These are phyloP conservation scores for Gobius niger DNA, from an alignment of 2,113 vertebrate species.

Conservation along the genomic window DNA sequence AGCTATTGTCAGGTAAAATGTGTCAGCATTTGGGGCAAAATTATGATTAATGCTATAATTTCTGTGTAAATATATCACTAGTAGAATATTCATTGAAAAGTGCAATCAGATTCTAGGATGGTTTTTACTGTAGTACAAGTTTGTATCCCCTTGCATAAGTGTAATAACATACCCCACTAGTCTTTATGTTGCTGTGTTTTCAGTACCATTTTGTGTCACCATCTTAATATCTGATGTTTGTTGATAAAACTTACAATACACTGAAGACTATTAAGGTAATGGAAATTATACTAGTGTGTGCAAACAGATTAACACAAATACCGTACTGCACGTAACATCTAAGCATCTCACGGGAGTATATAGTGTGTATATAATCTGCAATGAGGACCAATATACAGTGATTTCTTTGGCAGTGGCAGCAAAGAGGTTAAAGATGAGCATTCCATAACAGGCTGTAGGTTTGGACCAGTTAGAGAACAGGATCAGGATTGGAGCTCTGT, in stretches of 20 bases:
- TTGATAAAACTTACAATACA: background rate
- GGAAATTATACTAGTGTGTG: background rate
- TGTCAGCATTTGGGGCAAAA: slow-evolving; percentile 5
- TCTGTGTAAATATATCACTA: background rate
- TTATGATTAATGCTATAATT: background rate
- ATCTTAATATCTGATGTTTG: background rate
- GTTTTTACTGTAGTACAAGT: background rate
- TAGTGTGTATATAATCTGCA: slow-evolving; percentile 40
- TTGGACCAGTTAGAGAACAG: slow-evolving; percentile 64
- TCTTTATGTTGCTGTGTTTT: no score
- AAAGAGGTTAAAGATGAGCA: slow-evolving; percentile 71
- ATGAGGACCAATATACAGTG: slow-evolving; percentile 13
- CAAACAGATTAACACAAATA: background rate
- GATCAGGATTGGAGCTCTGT: slow-evolving; percentile 31
- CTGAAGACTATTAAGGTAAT: background rate
- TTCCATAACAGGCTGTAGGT: slow-evolving; percentile 69
- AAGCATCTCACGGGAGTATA: slow-evolving; percentile 27
- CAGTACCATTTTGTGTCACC: background rate
- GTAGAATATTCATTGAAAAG: background rate
- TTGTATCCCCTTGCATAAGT: background rate
- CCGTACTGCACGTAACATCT: no score
- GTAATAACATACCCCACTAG: no score
- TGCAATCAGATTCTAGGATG: background rate
- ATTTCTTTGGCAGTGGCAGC: slow-evolving; percentile 55
- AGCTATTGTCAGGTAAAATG: slow-evolving; percentile 9